Base-by-base conservation (phyloP, 2,797 vertebrate genomes). In the Anolis apletophallus region DNA sequence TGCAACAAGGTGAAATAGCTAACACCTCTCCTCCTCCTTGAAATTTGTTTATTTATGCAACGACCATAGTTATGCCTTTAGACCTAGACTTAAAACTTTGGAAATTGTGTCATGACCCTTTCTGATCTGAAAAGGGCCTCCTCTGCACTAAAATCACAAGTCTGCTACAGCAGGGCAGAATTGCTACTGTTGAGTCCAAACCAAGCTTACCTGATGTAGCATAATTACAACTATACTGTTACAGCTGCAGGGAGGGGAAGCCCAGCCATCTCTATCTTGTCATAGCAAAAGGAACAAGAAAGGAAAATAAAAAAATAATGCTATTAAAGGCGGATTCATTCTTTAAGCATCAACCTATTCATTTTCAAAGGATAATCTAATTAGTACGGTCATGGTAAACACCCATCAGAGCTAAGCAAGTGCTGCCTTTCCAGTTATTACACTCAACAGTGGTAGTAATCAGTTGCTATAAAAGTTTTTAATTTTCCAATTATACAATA, bases 291-390 rank as follows among this genome's bases (percentile, higher is more conserved):
- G 72, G 0, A 1, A 8, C 13, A 67, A 85, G 68, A 54, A 32
- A 4, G n/a, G 21, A 52, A 89, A 84, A 87, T 84, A 72, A 46
- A 0, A 6, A 71, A 73, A 0, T 6, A 71, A 36, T n/a, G 12
- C 68, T 17, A 55, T 1, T 67, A 75, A 88, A 52, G 74, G 59
- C 0, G 61, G 83, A 8, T 80, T 26, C 40, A 1, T 50, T 67
- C 23, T 12, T 54, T 32, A 50, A 75, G 36, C 11, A 26, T 34
- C 32, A 16, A 2, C 50, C 9, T 21, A 19, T 17, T 61, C 10
- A 10, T 87, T 89, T 92, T 90, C 92, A 92, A 94, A 92, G 21
- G 88, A 87, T 17, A 61, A 61, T 52, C 54, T 71, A n/a, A 82
- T 40, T 71, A 84, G 19, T 12, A 61, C 11, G 40, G 77, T 92